Evolutionary conservation across 1,140 invertebrate species (phyloP), one percentile per base, ranked within the genome.

Genomic region (Coptotermes formosanus): DNA sequence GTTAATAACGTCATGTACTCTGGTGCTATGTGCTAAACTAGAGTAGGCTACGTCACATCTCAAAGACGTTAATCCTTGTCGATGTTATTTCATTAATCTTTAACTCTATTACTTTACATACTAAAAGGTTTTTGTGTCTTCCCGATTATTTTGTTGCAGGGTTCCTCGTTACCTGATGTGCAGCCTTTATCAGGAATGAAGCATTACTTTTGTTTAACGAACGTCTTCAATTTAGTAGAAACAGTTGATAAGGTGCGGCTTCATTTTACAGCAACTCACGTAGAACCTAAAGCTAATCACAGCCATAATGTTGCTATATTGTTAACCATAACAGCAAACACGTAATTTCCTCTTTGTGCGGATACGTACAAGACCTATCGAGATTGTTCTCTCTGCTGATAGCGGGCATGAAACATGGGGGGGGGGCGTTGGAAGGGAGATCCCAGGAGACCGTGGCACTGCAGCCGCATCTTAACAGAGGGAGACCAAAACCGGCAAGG

Each of bases 391-490:
- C 14, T 55, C 64, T 75, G 64, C 14, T n/a, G 64, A 75, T 75
- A 75, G n/a, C 64, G 25, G 59, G 64, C 64, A 75, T 75, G 64
- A 75, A 75, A 75, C 64, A 75, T 75, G 64, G 64, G 64, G 30
- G 64, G 64, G 64, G 30, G 64, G 64, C 25, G 64, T 30, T 7
- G 64, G 64, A 30, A 3, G 64, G 64, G 25, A 75, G n/a, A 25
- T 30, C 64, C 64, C 64, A 75, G 64, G 64, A 75, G 64, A 14
- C 64, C 25, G 7, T 64, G 1, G 25, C 25, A 14, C 9, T 75
- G 25, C n/a, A 75, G 4, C 64, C 64, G n/a, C 64, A 75, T 75
- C 64, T 75, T 75, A 75, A 16, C 52, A 75, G n/a, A 75, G 64
- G 21, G 64, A 75, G 14, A 75, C 64, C 25, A 75, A 75, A 30